Evolutionary conservation across 2,113 vertebrate species (phyloP).

Genomic region (Hippocampus zosterae): DNA sequence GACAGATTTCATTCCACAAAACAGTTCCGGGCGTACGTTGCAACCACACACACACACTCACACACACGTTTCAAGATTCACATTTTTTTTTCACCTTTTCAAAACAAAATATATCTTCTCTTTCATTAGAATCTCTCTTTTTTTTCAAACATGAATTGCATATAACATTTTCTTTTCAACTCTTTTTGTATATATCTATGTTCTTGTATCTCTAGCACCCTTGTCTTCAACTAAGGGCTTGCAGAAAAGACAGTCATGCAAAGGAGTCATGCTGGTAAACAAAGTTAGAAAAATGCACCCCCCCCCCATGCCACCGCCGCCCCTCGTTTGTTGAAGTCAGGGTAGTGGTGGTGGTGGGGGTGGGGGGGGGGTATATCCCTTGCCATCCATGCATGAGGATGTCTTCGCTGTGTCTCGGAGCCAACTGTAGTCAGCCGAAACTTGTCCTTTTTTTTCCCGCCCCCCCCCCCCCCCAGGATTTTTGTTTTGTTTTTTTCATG

Average conservation of each 20-base stretch:
- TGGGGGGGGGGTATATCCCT: slow-evolving; percentile 27
- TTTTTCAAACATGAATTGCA: slow-evolving; percentile 77
- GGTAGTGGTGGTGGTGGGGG: not conserved
- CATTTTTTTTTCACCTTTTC: slow-evolving; percentile 70
- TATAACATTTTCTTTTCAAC: slow-evolving; percentile 74
- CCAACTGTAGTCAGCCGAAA: slow-evolving; percentile 8
- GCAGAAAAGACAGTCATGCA: slow-evolving; percentile 81
- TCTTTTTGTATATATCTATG: slow-evolving; percentile 63
- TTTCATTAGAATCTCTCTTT: slow-evolving; percentile 69
- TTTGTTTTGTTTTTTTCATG: slow-evolving; percentile 20
- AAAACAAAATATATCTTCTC: slow-evolving; percentile 82
- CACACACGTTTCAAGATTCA: slow-evolving; percentile 74
- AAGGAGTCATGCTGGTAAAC: slow-evolving; percentile 81
- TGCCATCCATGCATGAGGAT: slow-evolving; percentile 44
- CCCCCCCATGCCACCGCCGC: not conserved
- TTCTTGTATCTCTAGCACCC: slow-evolving; percentile 75
- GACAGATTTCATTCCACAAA: slow-evolving; percentile 72
- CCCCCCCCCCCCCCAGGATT: slow-evolving; percentile 23
- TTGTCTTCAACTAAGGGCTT: slow-evolving; percentile 77
- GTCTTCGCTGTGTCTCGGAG: slow-evolving; percentile 39
- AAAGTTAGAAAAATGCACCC: slow-evolving; percentile 80
- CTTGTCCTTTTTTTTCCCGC: slow-evolving; percentile 3
- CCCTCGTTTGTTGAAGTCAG: slow-evolving; percentile 53
- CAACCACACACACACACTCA: slow-evolving; percentile 76
- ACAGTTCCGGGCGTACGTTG: slow-evolving; percentile 71